phyloP scores from a whole-genome alignment of 2,797 vertebrate species.

The Scarus forsteni region DNA sequence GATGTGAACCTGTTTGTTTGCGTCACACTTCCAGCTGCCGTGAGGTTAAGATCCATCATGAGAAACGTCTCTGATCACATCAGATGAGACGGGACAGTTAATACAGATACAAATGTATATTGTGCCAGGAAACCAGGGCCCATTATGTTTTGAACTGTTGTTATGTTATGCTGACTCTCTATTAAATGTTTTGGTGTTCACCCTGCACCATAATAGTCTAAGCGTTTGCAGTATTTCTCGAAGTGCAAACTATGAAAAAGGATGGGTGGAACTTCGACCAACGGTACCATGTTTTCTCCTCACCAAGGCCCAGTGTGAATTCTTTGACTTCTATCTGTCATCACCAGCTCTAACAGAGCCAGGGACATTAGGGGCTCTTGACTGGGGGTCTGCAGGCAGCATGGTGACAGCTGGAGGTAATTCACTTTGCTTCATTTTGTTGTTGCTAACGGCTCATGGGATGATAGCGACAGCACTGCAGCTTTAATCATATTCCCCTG shows the following conservation, averaged over 20 bases:
- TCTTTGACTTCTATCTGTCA: conserved; percentile 50
- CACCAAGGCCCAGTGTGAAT: conserved; percentile 16
- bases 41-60: too few relatives aligned
- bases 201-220: not conserved
- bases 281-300: conserved; percentile 10
- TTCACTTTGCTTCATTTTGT: conserved; percentile 82
- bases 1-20: too few relatives aligned
- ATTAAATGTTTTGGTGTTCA: conserved; percentile 10
- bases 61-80: too few relatives aligned
- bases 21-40: too few relatives aligned
- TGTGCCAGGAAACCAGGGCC: too few relatives aligned
- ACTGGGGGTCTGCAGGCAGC: conserved; percentile 68
- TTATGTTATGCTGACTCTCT: not conserved
- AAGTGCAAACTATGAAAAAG: conserved; percentile 11
- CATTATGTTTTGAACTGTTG: not conserved
- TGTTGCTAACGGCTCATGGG: conserved; percentile 73
- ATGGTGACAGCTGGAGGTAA: conserved; percentile 77
- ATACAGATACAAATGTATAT: too few relatives aligned
- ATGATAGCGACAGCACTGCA: conserved; percentile 66
- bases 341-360: conserved; percentile 47
- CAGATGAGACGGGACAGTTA: too few relatives aligned
- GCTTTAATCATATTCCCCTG: conserved; percentile 81
- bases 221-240: conserved; percentile 10
- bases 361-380: conserved; percentile 60
- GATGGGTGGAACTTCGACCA: conserved; percentile 13